Evolutionary conservation across 2,797 vertebrate species (phyloP).

Genomic region (Thunnus albacares): DNA sequence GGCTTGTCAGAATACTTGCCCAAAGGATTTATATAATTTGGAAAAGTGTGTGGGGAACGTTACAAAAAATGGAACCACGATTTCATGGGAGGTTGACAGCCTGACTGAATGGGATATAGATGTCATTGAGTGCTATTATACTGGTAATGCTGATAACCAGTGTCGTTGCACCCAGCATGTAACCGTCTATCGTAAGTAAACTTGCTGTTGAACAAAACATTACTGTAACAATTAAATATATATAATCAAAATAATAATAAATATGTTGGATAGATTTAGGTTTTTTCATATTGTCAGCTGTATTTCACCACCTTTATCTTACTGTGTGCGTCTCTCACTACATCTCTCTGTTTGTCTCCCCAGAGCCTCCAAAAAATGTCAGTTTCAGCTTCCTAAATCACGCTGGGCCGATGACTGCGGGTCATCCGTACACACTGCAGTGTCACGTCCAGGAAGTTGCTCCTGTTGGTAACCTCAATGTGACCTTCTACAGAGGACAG

Average conservation of each 20-base stretch:
- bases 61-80: accelerated
- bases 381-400: conserved; percentile 43
- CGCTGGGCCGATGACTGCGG: conserved; percentile 46
- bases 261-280: no score
- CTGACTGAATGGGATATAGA: background rate
- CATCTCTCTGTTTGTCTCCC: background rate
- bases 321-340: background rate
- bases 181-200: conserved; percentile 62
- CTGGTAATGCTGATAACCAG: accelerated
- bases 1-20: conserved; percentile 5
- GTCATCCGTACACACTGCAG: conserved; percentile 49
- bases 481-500: conserved; percentile 71
- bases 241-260: no score
- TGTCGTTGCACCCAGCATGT: background rate
- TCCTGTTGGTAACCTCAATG: conserved; percentile 54
- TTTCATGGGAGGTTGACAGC: conserved; percentile 27
- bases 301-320: background rate
- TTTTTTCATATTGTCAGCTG: no score
- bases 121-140: background rate
- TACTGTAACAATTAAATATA: background rate
- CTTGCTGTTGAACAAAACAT: background rate
- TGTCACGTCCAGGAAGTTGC: conserved; percentile 65
- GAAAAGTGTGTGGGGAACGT: accelerated
- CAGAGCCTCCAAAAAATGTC: conserved; percentile 74
- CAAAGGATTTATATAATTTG: accelerated